Base-by-base conservation (phyloP, 1,140 invertebrate species). In the Lasioglossum baleicum region DNA sequence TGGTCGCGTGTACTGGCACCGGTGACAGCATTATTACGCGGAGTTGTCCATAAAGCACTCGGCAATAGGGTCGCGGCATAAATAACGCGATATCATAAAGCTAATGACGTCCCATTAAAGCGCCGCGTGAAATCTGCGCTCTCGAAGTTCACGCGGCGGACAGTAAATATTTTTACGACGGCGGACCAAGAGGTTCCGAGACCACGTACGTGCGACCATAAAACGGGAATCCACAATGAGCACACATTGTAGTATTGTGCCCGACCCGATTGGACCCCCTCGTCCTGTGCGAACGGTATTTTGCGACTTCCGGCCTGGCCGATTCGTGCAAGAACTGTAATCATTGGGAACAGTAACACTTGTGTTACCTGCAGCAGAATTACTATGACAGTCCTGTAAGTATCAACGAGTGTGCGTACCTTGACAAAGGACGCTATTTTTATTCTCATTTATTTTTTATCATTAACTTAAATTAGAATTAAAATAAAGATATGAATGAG, bases 41-140 rank as follows among this genome's bases (percentile, higher is more conserved):
- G 20, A 40, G 51, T 80, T 86, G 66, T 83, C 70, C 63, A 66
- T 75, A 84, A 84, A 76, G 69, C 65, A 15, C 65, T 26, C 51
- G 81, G 87, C 82, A 87, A 84, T 82, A 58, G 80, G 71, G 26
- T 66, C 70, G 69, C 81, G 77, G 53, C 83, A 82, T 89, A 87
- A 89, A 88, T 89, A 85, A 88, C 70, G 77, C 78, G 83, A 78
- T 35, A 85, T 90, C 84, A 85, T 87, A 81, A 86, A 88, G 74
- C 83, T 88, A 88, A 91, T 90, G 88, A 90, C 68, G 84, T 87
- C 82, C 83, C 83, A 87, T 90, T 88, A 89, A 85, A 77, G 78
- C 40, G 64, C 70, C 68, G 82, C 68, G 81, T 75, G 84, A 81
- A 77, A 82, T 81, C 80, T 67, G 51, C 82, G 53, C 61, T 35